These are phyloP conservation scores for Polydrusus cervinus DNA, from an alignment of 2,888 invertebrate species.

Conservation along the genomic window DNA sequence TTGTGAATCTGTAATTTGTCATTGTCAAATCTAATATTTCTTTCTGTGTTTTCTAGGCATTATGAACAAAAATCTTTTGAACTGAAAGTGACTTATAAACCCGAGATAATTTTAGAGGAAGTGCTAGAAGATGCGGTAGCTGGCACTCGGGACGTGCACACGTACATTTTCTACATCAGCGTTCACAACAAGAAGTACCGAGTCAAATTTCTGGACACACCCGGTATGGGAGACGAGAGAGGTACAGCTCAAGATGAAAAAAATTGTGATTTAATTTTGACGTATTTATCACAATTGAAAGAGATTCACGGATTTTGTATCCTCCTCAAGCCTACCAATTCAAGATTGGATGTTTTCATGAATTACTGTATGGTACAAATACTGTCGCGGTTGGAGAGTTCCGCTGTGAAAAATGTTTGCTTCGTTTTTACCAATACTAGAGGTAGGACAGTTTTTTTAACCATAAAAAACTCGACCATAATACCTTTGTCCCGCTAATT, in stretches of 20 bases:
- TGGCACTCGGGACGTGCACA: constrained; percentile 58
- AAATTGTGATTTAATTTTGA: constrained; percentile 63
- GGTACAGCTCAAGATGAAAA: constrained; percentile 56
- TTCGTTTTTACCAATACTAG: constrained; percentile 66
- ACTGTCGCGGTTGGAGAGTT: constrained; percentile 64
- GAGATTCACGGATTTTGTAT: constrained; percentile 65
- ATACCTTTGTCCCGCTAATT: too few relatives aligned
- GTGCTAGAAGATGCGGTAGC: constrained; percentile 53
- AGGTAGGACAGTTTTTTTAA: constrained; percentile 21
- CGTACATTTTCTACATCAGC: constrained; percentile 58
- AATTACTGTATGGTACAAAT: constrained; percentile 65
- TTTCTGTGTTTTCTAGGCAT: constrained; percentile 13
- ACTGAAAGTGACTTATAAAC: constrained; percentile 59
- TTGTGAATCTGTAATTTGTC: too few relatives aligned
- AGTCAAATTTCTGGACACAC: constrained; percentile 65
- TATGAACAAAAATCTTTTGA: constrained; percentile 9
- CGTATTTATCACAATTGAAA: constrained; percentile 61
- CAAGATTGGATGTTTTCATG: constrained; percentile 63
- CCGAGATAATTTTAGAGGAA: constrained; percentile 51
- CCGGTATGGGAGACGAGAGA: constrained; percentile 63
- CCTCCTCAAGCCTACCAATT: constrained; percentile 63
- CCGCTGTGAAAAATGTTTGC: constrained; percentile 64
- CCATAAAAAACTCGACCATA: too few relatives aligned
- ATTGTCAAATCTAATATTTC: too few relatives aligned
- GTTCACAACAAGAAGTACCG: constrained; percentile 27